Base-by-base conservation (phyloP, 1,140 invertebrate genomes). In the Andrena cerasifolii region DNA sequence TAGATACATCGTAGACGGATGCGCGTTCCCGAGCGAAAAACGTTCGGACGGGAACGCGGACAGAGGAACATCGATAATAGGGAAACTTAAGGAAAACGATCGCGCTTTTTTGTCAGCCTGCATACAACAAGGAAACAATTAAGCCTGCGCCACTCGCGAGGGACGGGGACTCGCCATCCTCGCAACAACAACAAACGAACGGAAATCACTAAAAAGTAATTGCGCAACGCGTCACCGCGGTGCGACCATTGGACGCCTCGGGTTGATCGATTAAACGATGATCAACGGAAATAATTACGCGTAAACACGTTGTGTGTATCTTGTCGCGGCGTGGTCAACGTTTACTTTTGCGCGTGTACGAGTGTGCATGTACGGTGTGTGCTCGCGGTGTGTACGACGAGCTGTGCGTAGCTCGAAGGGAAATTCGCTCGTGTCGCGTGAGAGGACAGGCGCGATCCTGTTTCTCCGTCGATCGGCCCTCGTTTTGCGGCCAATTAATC, bases 261-360 rank as follows among this genome's bases (percentile, higher is more conserved):
- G 21, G 71, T 67, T 31, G 43, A 43, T 83, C 56, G 31, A 85
- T 75, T 82, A 70, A 80, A 75, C 66, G 83, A 87, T 70, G 51
- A 88, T 86, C 61, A 87, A 86, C 79, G 82, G 79, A 86, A 88
- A 89, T 62, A 87, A 86, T 89, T 78, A 80, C 63, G 43, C 26
- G 21, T 78, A n/a, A 77, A 71, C 56, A 28, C 33, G 21, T 10
- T 40, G 33, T n/a, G 26, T 62, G 43, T 59, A 86, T 87, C 87
- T 87, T 53, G 43, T 86, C 84, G 84, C 61, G 65, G 74, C 76
- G 82, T 89, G 77, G 85, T 87, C 76, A 83, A 79, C 65, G 43
- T 83, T 82, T 86, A 82, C 63, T 73, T 54, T 68, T 73, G n/a
- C 67, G n/a, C 26, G 36, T 18, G 26, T 71, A 3, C 18, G 14